A percentile compares a stretch with the other conserved stretches of the same genome.
phyloP scores from a whole-genome alignment of 1,140 invertebrate genomes.

The Armadillidium nasatum region DNA sequence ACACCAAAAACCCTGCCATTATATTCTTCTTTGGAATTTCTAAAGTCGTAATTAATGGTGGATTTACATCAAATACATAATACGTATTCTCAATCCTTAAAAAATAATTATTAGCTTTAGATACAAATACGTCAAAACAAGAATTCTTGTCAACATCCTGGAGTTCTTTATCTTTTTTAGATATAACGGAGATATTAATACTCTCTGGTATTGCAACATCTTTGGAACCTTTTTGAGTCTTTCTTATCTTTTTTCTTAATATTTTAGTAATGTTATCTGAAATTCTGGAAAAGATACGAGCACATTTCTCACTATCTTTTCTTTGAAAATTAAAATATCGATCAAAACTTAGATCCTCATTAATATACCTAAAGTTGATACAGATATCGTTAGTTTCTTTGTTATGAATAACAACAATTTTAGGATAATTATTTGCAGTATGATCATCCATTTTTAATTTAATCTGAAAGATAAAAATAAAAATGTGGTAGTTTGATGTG shows the following conservation, averaged over 20 bases:
- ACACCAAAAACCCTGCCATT: background rate
- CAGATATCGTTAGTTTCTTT: background rate
- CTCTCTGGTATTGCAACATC: background rate
- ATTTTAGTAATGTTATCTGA: background rate
- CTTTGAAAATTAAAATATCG: background rate
- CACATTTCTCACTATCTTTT: background rate
- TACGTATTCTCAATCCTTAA: background rate
- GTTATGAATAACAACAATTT: background rate
- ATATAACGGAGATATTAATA: background rate
- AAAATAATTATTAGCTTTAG: background rate
- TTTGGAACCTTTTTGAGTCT: background rate
- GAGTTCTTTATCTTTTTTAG: background rate
- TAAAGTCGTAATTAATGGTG: background rate
- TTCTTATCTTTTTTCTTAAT: background rate
- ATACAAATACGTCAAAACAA: background rate
- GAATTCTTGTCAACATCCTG: background rate
- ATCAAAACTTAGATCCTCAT: background rate
- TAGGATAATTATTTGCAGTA: too few species aligned
- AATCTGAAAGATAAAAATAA: too few species aligned
- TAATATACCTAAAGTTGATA: background rate
- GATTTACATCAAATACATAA: constrained; percentile 3
- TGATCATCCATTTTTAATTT: too few species aligned
- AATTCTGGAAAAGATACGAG: background rate
- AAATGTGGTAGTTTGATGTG: too few species aligned
- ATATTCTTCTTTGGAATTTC: background rate